Conservation (phyloP, 2,113 vertebrate genomes). For the Harpagus bidentatus region DNA sequence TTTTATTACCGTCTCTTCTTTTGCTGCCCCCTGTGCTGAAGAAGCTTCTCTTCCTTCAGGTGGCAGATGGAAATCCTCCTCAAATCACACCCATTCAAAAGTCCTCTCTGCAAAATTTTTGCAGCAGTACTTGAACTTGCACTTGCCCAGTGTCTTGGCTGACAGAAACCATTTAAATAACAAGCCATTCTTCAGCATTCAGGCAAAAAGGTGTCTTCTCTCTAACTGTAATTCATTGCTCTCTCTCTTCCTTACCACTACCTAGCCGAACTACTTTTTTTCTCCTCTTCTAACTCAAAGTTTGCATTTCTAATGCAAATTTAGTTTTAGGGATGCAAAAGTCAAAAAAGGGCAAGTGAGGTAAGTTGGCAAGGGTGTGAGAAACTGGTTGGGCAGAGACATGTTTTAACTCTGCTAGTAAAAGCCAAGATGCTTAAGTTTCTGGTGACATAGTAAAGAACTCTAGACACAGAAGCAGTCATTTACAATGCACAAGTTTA, state of each 20-base stretch:
- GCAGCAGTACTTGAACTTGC: not conserved
- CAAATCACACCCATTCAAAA: not conserved
- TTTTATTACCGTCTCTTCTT: not conserved
- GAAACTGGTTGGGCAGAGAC: not conserved
- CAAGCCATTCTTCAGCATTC: not conserved
- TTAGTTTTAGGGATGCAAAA: not conserved
- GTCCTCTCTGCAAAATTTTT: not conserved
- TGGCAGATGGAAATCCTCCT: not conserved
- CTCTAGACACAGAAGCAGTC: slow-evolving; percentile 10
- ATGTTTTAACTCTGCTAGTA: not conserved
- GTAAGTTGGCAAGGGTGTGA: not conserved
- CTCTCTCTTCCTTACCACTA: not conserved
- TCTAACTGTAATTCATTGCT: not conserved
- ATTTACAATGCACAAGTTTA: slow-evolving; percentile 23
- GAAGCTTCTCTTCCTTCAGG: not conserved
- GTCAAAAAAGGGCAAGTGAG: not conserved
- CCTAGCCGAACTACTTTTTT: not conserved
- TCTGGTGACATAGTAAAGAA: not conserved
- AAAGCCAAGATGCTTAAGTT: not conserved
- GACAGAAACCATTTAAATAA: not conserved
- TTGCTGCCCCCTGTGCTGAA: not conserved
- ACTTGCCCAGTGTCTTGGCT: not conserved
- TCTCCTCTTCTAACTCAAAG: not conserved
- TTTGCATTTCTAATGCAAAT: not conserved
- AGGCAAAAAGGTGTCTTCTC: not conserved